Conservation (phyloP, 2,888 invertebrate genomes). For the Troilus luridus region DNA sequence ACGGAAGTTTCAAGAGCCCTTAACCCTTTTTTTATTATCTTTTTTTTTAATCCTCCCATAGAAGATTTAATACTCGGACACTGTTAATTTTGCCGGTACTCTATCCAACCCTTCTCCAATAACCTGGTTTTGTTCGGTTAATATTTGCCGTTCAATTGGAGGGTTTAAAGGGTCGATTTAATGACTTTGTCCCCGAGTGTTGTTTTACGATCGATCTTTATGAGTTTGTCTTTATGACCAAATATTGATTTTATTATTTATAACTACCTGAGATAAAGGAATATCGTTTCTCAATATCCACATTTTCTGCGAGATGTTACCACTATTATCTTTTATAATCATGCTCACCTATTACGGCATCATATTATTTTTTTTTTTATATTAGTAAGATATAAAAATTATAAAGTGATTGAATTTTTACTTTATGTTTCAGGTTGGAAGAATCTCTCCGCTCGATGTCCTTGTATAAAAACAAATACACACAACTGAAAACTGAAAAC, state of each 20-base stretch:
- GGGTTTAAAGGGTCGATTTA: background rate
- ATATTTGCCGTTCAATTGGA: slow-evolving; percentile 4
- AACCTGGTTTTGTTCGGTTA: background rate
- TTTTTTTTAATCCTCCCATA: background rate
- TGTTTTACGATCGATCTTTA: background rate
- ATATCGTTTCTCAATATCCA: no score
- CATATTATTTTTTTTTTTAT: no score
- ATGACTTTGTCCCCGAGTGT: background rate
- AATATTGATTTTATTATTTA: background rate
- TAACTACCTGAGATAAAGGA: background rate
- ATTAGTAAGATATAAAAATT: background rate
- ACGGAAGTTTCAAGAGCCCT: background rate
- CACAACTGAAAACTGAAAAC: slow-evolving; percentile 83
- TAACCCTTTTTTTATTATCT: background rate
- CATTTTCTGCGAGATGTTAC: background rate
- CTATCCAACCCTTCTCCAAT: slow-evolving; percentile 31
- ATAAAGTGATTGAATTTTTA: background rate
- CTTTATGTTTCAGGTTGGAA: slow-evolving; percentile 76
- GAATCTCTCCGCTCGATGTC: slow-evolving; percentile 82
- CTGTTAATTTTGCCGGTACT: slow-evolving; percentile 10
- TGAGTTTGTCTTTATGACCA: background rate
- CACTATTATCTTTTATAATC: no score
- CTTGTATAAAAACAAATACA: slow-evolving; percentile 81
- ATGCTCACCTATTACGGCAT: no score
- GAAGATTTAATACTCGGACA: background rate